phyloP scores from a whole-genome alignment of 30 jellyfish, hydroid and myxozoan species.

The Aurelia aurita region DNA sequence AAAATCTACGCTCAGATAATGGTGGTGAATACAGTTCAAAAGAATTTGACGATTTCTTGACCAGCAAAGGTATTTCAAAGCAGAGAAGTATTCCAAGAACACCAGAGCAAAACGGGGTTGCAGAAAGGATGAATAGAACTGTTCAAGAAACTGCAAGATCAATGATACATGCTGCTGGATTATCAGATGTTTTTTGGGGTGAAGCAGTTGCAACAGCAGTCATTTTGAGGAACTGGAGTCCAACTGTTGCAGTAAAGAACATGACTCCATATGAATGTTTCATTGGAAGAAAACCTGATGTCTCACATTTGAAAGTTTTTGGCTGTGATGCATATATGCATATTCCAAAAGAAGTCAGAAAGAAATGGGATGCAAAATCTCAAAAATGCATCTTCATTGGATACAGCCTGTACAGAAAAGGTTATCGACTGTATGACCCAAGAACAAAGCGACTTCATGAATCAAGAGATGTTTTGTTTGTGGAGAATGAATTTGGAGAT shows the following conservation, averaged over 20 bases:
- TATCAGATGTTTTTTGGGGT: too few species aligned
- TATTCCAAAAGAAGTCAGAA: conserved; percentile 17
- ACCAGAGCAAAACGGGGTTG: conserved; percentile 66
- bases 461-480: too few species aligned
- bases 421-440: too few species aligned
- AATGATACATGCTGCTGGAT: too few species aligned
- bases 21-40: conserved; percentile 22
- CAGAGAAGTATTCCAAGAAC: conserved; percentile 41
- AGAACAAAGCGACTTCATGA: too few species aligned
- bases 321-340: conserved; percentile 48
- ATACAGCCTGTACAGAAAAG: background rate
- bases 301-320: conserved; percentile 8
- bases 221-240: conserved; percentile 7
- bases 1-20: conserved; percentile 48
- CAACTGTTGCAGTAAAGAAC: too few species aligned
- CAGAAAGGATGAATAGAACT: too few species aligned
- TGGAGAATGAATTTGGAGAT: too few species aligned
- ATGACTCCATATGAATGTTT: too few species aligned
- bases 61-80: conserved; percentile 7
- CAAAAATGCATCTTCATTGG: too few species aligned
- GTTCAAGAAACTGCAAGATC: too few species aligned
- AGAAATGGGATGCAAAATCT: conserved; percentile 40
- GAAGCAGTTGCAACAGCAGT: conserved; percentile 12
- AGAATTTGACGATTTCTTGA: conserved; percentile 9
- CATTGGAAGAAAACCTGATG: too few species aligned